Conservation (phyloP, 2,797 vertebrate genomes). For the Leptatherina wallacei region DNA sequence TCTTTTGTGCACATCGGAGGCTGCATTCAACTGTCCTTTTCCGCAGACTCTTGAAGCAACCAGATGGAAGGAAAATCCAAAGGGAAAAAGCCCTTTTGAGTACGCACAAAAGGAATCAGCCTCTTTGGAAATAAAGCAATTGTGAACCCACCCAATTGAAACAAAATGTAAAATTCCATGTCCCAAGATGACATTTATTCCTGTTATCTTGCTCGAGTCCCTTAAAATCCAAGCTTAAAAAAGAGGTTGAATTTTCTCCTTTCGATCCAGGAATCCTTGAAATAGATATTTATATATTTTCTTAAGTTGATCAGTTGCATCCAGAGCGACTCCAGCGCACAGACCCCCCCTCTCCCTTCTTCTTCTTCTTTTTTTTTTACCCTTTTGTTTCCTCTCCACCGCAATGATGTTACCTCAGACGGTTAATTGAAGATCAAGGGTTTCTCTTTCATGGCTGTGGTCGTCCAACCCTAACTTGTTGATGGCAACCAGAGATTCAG, state of each 20-base stretch:
- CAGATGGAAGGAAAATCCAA: conserved; percentile 94
- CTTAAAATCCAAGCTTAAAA: conserved; percentile 72
- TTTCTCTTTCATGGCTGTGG: conserved; percentile 82
- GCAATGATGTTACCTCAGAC: conserved; percentile 83
- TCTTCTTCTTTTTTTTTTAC: conserved; percentile 60
- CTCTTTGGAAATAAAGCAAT: conserved; percentile 83
- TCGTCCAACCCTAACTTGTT: conserved; percentile 95
- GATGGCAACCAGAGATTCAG: conserved; percentile 87
- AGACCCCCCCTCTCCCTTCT: conserved; percentile 50
- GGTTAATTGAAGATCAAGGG: conserved; percentile 88
- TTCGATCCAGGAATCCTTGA: conserved; percentile 74
- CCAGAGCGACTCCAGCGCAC: conserved; percentile 76
- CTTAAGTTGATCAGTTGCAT: conserved; percentile 83
- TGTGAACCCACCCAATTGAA: conserved; percentile 81
- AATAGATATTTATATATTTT: conserved; percentile 56
- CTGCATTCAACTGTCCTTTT: conserved; percentile 99
- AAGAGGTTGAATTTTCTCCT: conserved; percentile 55
- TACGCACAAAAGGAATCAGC: conserved; percentile 84
- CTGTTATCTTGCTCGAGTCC: conserved; percentile 49
- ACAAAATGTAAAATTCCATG: conserved; percentile 87
- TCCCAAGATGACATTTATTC: conserved; percentile 75
- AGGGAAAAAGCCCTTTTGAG: conserved; percentile 89
- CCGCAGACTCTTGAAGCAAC: conserved; percentile 90
- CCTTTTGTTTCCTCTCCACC: conserved; percentile 72
- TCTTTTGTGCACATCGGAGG: conserved; percentile 99